phyloP scores from a whole-genome alignment of 2,113 vertebrate species.

The Junco hyemalis region DNA sequence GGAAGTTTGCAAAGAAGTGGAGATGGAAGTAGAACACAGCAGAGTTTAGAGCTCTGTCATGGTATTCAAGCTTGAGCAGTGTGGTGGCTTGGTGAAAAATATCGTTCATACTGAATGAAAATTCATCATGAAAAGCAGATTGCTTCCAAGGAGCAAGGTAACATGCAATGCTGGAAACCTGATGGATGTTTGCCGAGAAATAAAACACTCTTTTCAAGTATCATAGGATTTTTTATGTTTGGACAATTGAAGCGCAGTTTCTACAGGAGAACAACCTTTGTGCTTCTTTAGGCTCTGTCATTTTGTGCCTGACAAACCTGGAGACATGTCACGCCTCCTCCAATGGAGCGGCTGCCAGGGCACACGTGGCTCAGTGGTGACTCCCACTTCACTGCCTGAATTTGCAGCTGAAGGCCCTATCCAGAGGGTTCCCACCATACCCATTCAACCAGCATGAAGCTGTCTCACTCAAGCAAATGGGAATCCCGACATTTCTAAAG shows the following conservation, averaged over 20 bases:
- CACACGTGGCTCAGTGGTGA: fast-evolving
- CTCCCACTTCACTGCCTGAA: background rate
- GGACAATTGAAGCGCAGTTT: background rate
- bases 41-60: background rate
- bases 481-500: background rate
- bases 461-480: background rate
- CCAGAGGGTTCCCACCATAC: fast-evolving
- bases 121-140: background rate
- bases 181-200: background rate
- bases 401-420: background rate
- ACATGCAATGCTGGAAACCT: background rate
- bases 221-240: background rate
- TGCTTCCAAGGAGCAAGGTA: background rate
- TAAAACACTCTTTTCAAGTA: background rate
- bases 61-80: background rate
- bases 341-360: background rate
- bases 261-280: background rate
- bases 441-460: background rate
- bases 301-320: background rate
- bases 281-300: background rate
- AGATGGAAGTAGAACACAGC: background rate
- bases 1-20: background rate
- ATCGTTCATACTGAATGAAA: no score
- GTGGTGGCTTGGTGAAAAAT: background rate
- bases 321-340: background rate